Evolutionary conservation across 2,113 vertebrate genomes (phyloP).

Genomic region (Casuarius casuarius): DNA sequence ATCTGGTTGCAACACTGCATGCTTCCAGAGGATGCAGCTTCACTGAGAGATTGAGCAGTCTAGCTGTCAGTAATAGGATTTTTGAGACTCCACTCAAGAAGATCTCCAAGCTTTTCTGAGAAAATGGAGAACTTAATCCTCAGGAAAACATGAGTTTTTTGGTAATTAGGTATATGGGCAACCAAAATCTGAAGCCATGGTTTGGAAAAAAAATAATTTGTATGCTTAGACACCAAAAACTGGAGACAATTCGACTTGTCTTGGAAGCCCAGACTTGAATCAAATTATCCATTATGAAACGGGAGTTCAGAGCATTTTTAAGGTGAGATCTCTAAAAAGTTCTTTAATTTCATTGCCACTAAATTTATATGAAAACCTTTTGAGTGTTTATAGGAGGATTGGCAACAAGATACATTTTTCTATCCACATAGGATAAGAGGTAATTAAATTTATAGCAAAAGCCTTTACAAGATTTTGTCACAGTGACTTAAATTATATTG

Average conservation of each 20-base stretch:
- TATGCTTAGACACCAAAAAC: background rate
- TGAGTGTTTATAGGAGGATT: background rate
- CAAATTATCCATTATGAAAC: background rate
- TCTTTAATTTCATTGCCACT: background rate
- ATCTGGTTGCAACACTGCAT: background rate
- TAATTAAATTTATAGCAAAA: conserved; percentile 41
- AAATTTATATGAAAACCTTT: background rate
- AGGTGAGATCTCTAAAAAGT: background rate
- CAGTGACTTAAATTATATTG: background rate
- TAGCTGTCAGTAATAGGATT: background rate
- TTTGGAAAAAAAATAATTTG: background rate
- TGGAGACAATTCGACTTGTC: background rate
- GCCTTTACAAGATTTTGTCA: conserved; percentile 16
- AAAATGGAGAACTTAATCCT: background rate
- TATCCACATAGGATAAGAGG: background rate
- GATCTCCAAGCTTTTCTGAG: background rate
- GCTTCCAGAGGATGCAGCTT: background rate
- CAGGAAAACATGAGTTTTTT: background rate
- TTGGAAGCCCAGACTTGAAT: background rate
- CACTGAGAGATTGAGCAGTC: background rate
- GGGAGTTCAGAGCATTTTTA: background rate
- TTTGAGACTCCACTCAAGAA: background rate
- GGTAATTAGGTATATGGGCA: background rate
- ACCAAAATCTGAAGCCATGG: background rate
- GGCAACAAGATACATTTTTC: background rate